Percentiles rank a stretch among this genome's conserved stretches.
Conservation (phyloP, 1,140 invertebrate species). For the Euschistus heros region DNA sequence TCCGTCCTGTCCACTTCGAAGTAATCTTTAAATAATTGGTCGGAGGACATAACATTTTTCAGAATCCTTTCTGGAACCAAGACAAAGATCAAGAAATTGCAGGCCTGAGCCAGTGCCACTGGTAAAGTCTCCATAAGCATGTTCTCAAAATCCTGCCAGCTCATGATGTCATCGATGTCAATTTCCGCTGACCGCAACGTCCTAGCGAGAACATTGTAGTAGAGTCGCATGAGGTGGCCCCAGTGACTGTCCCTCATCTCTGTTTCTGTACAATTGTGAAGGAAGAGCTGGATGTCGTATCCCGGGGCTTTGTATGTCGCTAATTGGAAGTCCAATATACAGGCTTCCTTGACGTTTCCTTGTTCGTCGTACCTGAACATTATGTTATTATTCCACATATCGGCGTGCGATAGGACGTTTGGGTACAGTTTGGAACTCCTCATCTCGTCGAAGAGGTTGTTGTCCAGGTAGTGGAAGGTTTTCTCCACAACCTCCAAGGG, state of each 20-base stretch:
- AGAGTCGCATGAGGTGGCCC: neutral
- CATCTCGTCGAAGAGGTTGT: neutral
- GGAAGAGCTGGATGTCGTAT: neutral
- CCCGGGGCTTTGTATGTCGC: neutral
- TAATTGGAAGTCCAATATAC: constrained; percentile 4
- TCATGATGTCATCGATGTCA: neutral
- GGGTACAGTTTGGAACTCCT: neutral
- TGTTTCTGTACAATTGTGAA: neutral
- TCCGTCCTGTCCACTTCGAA: too few relatives aligned
- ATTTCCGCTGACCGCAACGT: neutral
- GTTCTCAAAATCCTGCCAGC: neutral
- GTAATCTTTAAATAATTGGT: too few relatives aligned
- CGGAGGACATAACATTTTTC: neutral
- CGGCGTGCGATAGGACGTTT: constrained; percentile 10
- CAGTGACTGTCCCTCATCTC: neutral
- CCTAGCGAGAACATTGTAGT: neutral
- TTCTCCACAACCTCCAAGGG: neutral
- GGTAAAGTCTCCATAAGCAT: neutral
- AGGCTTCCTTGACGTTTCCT: neutral
- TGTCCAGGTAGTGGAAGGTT: neutral
- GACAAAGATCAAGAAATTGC: neutral
- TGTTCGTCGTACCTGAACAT: constrained; percentile 12
- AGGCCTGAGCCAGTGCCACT: neutral
- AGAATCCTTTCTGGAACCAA: neutral
- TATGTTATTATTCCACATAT: constrained; percentile 7